These are phyloP conservation scores for Nyleta sp. DNA, from an alignment of 2,888 invertebrate species.

Conservation along the genomic window DNA sequence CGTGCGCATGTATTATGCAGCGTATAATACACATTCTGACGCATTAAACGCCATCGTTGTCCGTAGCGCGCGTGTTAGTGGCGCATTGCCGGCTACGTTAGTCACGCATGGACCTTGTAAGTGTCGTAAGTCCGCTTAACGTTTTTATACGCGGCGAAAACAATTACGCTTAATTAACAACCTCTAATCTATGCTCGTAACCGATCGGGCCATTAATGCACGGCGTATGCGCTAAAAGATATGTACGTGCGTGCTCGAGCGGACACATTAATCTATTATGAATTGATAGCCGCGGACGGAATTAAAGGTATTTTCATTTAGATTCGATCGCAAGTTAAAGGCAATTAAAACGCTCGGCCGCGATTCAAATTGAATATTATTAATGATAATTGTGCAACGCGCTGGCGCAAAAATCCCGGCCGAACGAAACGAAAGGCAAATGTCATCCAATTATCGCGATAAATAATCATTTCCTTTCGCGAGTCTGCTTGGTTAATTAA, in stretches of 20 bases:
- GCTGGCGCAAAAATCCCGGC: neutral
- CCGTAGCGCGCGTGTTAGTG: conserved; percentile 41
- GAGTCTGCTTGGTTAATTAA: neutral
- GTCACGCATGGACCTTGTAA: conserved; percentile 74
- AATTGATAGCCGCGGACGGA: conserved; percentile 24
- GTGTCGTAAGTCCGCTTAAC: conserved; percentile 68
- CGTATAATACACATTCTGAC: conserved; percentile 45
- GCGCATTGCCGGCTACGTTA: conserved; percentile 65
- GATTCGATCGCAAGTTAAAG: conserved; percentile 11
- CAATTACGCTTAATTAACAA: conserved; percentile 80
- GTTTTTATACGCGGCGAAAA: conserved; percentile 71
- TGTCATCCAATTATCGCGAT: conserved; percentile 1
- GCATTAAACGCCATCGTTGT: conserved; percentile 44
- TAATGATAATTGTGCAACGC: conserved; percentile 12
- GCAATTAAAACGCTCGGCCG: conserved; percentile 13
- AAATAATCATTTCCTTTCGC: neutral
- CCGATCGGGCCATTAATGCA: too few relatives aligned
- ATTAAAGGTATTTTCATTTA: conserved; percentile 37
- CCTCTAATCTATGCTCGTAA: conserved; percentile 71
- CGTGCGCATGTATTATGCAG: conserved; percentile 42
- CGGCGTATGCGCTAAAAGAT: conserved; percentile 18
- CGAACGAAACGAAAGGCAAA: neutral
- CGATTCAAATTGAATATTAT: conserved; percentile 19
- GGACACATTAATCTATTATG: conserved; percentile 26
- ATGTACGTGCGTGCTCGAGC: conserved; percentile 11